phyloP scores from a whole-genome alignment of 2,888 invertebrate species.

The Calliopum simillimum region DNA sequence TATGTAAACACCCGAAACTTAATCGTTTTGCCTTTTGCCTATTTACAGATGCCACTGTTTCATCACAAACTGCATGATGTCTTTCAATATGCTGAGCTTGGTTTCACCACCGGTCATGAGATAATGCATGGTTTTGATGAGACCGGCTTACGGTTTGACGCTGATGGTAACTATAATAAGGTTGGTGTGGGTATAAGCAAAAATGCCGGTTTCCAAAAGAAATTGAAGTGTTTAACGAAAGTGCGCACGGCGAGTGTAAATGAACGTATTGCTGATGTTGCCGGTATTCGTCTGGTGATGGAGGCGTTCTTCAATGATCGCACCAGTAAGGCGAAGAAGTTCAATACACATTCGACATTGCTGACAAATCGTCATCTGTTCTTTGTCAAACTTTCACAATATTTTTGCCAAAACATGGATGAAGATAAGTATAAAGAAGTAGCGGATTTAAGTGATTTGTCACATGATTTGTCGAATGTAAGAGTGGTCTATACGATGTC shows the following conservation, averaged over 20 bases:
- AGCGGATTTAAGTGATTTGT: neutral
- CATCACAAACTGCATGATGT: conserved; percentile 56
- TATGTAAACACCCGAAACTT: conserved; percentile 53
- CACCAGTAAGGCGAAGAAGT: conserved; percentile 45
- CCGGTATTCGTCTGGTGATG: conserved; percentile 56
- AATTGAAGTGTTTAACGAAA: conserved; percentile 49
- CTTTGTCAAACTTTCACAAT: conserved; percentile 60
- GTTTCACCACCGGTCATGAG: conserved; percentile 59
- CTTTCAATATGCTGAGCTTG: conserved; percentile 57
- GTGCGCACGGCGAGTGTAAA: conserved; percentile 48
- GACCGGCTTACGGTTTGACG: conserved; percentile 54
- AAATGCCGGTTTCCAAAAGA: conserved; percentile 46
- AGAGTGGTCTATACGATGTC: conserved; percentile 56
- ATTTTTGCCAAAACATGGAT: conserved; percentile 51
- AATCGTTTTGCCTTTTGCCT: conserved; percentile 57
- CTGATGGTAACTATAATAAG: conserved; percentile 9
- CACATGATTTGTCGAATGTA: conserved; percentile 54
- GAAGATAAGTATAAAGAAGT: conserved; percentile 46
- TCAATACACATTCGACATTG: too few relatives aligned
- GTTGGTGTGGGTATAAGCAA: neutral
- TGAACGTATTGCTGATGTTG: conserved; percentile 58
- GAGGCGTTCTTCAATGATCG: conserved; percentile 50
- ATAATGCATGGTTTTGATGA: conserved; percentile 58
- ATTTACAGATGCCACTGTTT: conserved; percentile 56
- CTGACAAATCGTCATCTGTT: conserved; percentile 45